Evolutionary conservation across 2,797 vertebrate genomes (phyloP).

Genomic region (Emys orbicularis): DNA sequence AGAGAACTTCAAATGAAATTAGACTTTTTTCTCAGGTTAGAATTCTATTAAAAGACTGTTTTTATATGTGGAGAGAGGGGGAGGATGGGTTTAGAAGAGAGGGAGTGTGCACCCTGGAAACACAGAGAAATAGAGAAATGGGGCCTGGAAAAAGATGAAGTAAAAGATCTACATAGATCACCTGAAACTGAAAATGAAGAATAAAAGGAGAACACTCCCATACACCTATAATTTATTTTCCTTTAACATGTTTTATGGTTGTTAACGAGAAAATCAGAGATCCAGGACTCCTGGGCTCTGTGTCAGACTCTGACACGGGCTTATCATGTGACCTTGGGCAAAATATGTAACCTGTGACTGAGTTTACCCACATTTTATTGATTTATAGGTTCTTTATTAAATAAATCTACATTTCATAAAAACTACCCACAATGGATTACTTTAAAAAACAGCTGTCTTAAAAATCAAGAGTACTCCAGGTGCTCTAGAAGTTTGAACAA

Average conservation of each 20-base stretch:
- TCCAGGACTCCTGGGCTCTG: slow-evolving; percentile 34
- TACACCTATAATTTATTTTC: slow-evolving; percentile 45
- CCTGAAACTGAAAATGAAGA: slow-evolving; percentile 55
- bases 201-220: slow-evolving; percentile 14
- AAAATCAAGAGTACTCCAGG: not conserved
- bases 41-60: not conserved
- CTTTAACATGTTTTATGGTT: slow-evolving; percentile 55
- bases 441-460: not conserved
- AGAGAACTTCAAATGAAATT: slow-evolving; percentile 12
- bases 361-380: not conserved
- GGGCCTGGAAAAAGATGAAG: slow-evolving; percentile 52
- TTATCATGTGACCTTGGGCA: not conserved
- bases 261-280: slow-evolving; percentile 20
- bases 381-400: not conserved
- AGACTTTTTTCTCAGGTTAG: not conserved
- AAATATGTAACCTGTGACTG: not conserved
- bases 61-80: not conserved
- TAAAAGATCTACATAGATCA: slow-evolving; percentile 52
- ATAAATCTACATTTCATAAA: not conserved
- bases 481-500: not conserved
- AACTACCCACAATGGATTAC: not conserved
- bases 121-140: slow-evolving; percentile 28
- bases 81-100: slow-evolving; percentile 28
- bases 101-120: slow-evolving; percentile 3
- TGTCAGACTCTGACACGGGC: slow-evolving; percentile 43